Evolutionary conservation across 37 sponge, comb jelly and placozoan genomes (phyloP), one percentile per base, ranked within the genome.

Genomic region (Dysidea cf. avara): DNA sequence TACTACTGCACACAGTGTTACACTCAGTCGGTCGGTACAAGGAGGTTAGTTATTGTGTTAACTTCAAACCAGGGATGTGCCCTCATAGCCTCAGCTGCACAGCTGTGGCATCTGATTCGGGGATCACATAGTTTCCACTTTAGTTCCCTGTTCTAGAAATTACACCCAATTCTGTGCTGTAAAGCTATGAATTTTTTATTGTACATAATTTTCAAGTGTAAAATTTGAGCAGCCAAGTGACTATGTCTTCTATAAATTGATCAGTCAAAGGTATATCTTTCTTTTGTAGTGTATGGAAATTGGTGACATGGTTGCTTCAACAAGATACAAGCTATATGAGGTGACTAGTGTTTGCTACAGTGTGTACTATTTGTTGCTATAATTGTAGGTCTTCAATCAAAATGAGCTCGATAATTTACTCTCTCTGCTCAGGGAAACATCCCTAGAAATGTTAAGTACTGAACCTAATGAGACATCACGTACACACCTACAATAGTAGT

Each of bases 401-500:
- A 68, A 90, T 50, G 96, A 99, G 66, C 70, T 99, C 30, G 83
- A 92, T 50, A 66, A 87, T 14, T 76, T 99, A 22, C 68, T 99
- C 48, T 70, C 65, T 14, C 69, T 87, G 64, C 38, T 90, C 26
- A 65, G 71, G 16, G 71, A 66, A 18, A 81, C 91, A 24, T 73
- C 81, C 37, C 32, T 68, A 28, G 33, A 56, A 5, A 33, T 76
- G 28, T 31, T 80, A 55, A 43, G 7, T 9, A 43, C 7, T 43
- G 46, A 43, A 9, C 9, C 46, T n/a, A n/a, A 43, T 43, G 9
- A 43, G 9, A 5, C 46, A 43, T 43, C 46, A 43, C 46, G n/a
- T n/a, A n/a, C n/a, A n/a, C n/a, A n/a, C n/a, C n/a, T n/a, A n/a
- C n/a, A n/a, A n/a, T n/a, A n/a, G n/a, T n/a, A n/a, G n/a, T n/a